A percentile compares a stretch with the other conserved stretches of the same genome.
Evolutionary conservation across 2,888 invertebrate genomes (phyloP).

Genomic region (Serripes groenlandicus): DNA sequence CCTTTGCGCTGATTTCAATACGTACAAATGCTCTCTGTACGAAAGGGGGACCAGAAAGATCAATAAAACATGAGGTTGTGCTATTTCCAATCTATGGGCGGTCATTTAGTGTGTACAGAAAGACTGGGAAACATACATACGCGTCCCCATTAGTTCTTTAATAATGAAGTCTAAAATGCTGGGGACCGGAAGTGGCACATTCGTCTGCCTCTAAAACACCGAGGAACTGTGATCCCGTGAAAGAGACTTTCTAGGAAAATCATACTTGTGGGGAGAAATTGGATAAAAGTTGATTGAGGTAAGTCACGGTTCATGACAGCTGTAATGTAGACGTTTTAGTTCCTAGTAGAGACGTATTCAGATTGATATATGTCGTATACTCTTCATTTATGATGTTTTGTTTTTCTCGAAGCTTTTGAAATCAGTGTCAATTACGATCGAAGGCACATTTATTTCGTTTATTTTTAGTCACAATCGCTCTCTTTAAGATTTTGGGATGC

Average conservation of each 20-base stretch:
- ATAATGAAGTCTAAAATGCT: background rate
- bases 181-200: slow-evolving; percentile 9
- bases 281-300: slow-evolving; percentile 21
- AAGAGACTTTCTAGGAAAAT: background rate
- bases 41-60: slow-evolving; percentile 20
- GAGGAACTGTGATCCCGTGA: background rate
- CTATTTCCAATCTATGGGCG: slow-evolving; percentile 18
- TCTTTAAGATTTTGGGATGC: no score
- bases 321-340: background rate
- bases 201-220: background rate
- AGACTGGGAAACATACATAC: slow-evolving; percentile 10
- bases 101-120: slow-evolving; percentile 22
- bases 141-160: background rate
- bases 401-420: background rate
- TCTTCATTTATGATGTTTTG: background rate
- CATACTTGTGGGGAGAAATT: slow-evolving; percentile 8
- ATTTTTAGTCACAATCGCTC: no score
- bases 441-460: no score
- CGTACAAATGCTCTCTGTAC: background rate
- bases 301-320: slow-evolving; percentile 6
- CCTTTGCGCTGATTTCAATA: slow-evolving; percentile 8
- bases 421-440: background rate
- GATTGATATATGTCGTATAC: background rate
- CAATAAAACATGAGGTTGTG: slow-evolving; percentile 26
- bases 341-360: no score